Percentiles rank a stretch among this genome's conserved stretches.
These are phyloP conservation scores for Plodia interpunctella DNA, from an alignment of 1,140 invertebrate species.

Conservation along the genomic window DNA sequence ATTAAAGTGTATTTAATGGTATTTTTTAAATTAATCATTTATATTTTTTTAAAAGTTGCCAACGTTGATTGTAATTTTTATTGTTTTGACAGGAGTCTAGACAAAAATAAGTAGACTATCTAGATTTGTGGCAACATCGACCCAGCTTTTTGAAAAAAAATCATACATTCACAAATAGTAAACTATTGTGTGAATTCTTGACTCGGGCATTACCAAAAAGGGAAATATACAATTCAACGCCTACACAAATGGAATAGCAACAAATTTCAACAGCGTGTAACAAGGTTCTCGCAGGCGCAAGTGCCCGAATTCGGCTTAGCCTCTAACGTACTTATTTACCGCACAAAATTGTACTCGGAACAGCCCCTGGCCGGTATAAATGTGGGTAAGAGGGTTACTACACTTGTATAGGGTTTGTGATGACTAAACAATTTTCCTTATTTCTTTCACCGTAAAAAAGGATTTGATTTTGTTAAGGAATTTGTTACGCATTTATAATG, in stretches of 20 bases:
- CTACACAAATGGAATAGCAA: background rate
- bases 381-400: conserved; percentile 1
- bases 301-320: background rate
- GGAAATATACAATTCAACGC: background rate
- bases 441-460: background rate
- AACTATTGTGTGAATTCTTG: too few relatives aligned
- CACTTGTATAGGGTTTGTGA: conserved; percentile 2
- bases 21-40: too few relatives aligned
- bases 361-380: background rate
- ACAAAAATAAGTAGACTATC: too few relatives aligned
- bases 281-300: conserved; percentile 6
- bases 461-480: background rate
- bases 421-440: conserved; percentile 6
- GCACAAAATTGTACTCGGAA: conserved; percentile 2
- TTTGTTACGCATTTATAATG: background rate
- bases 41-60: too few relatives aligned
- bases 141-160: too few relatives aligned
- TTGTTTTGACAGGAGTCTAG: too few relatives aligned
- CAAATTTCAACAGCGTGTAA: background rate
- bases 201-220: background rate
- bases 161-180: too few relatives aligned
- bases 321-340: background rate
- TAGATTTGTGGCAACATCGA: too few relatives aligned
- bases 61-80: too few relatives aligned
- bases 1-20: too few relatives aligned